Base-by-base conservation (phyloP, 2,113 vertebrate species). In the Mastomys natalensis region DNA sequence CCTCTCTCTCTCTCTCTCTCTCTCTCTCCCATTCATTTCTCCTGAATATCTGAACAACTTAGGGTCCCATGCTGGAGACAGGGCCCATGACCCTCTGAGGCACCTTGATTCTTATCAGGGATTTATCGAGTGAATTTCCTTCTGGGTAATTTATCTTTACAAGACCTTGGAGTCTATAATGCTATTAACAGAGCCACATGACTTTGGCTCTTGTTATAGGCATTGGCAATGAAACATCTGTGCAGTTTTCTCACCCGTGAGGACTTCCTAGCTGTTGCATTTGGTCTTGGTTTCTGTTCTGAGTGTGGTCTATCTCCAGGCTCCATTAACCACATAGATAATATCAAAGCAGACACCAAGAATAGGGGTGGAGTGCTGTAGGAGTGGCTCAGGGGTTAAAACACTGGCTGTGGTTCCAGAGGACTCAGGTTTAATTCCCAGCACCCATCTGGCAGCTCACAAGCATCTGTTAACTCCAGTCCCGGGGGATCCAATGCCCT, bases 321-420 rank as follows among this genome's bases (percentile, higher is more conserved):
- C 51, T 53, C 53, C 88, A 78, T 60, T 87, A 77, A 86, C 55
- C 85, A 97, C 81, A 92, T 45, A 51, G 73, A 92, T 31, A 87
- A 48, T 70, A 66, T 19, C 13, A 80, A 51, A 92, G 31, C 6
- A 74, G 40, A 21, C 51, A 72, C 60, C 66, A 85, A 87, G 77
- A 91, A 68, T 68, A 5, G 31, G 29, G 31, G 31, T 34, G 31
- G 66, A 70, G 26, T 31, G 9, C 17, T 86, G 43, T 16, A 43
- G 81, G 62, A 58, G 26, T 84, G n/a, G 15, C n/a, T 31, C 37
- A 19, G n/a, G 16, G 58, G 15, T 31, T 85, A 64, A 85, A 64
- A 16, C 58, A 31, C 82, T 6, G 40, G 16, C 2, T 64, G 15
- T 10, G 40, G 26, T 85, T 64, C 15, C 82, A 85, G 58, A 64